phyloP scores from a whole-genome alignment of 1,140 invertebrate species.

The Caenorhabditis latens region DNA sequence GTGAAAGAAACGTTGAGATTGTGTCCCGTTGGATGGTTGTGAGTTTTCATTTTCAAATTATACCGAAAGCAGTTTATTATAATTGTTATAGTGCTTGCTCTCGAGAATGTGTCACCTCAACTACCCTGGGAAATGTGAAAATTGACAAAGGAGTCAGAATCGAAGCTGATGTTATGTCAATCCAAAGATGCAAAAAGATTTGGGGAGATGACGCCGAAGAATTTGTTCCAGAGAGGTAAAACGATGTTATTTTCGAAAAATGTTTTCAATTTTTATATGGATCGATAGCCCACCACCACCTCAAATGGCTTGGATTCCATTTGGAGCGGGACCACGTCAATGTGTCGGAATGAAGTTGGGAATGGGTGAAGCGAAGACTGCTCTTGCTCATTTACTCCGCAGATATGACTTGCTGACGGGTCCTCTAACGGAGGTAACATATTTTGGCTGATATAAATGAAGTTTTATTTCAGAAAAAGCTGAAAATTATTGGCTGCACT shows the following conservation, averaged over 20 bases:
- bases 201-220: constrained; percentile 73
- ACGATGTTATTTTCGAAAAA: background rate
- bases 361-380: background rate
- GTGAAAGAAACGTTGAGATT: constrained; percentile 78
- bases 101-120: constrained; percentile 62
- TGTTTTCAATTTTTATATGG: background rate
- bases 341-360: constrained; percentile 79
- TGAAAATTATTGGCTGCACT: background rate
- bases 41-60: constrained; percentile 22
- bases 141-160: constrained; percentile 71
- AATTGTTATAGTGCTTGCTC: constrained; percentile 58
- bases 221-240: constrained; percentile 76
- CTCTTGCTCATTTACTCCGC: background rate
- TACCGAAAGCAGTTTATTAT: too few species aligned
- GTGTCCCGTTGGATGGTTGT: constrained; percentile 75
- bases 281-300: constrained; percentile 66
- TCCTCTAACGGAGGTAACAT: background rate
- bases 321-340: constrained; percentile 79
- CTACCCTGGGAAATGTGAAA: constrained; percentile 63
- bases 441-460: background rate
- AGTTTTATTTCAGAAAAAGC: background rate
- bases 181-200: constrained; percentile 73
- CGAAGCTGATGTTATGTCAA: constrained; percentile 67
- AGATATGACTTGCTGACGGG: background rate
- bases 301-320: constrained; percentile 77